These are phyloP conservation scores for Melieria crassipennis DNA, from an alignment of 2,888 invertebrate genomes.

Conservation along the genomic window DNA sequence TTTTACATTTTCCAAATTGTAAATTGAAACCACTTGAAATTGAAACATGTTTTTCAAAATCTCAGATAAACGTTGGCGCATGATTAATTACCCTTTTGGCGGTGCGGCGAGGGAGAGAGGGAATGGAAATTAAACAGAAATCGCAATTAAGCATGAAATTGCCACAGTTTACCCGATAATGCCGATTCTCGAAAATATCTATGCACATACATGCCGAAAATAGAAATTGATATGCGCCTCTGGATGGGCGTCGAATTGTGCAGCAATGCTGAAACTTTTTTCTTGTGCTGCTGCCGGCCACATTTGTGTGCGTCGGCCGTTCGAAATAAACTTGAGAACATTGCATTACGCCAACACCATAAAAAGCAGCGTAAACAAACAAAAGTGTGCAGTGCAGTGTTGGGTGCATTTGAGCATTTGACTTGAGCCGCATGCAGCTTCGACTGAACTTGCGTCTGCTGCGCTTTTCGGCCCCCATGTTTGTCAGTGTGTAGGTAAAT, in stretches of 20 bases:
- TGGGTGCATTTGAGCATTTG: too few relatives aligned
- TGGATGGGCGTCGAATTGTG: neutral
- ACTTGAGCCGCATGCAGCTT: too few relatives aligned
- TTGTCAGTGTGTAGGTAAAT: neutral
- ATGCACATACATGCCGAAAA: neutral
- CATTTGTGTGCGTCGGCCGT: neutral
- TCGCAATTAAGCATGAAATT: constrained; percentile 18
- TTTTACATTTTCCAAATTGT: neutral
- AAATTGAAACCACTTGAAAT: constrained; percentile 29
- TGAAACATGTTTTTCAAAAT: constrained; percentile 2
- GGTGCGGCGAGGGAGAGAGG: neutral
- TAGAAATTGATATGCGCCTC: constrained; percentile 11
- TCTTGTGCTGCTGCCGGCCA: constrained; percentile 7
- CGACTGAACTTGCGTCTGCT: too few relatives aligned
- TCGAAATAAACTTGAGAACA: too few relatives aligned
- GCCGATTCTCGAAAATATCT: neutral
- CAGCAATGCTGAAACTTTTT: neutral
- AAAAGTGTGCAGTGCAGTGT: too few relatives aligned
- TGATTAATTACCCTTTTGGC: constrained; percentile 14
- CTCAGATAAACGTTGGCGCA: neutral
- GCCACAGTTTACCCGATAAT: constrained; percentile 10
- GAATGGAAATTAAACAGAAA: neutral
- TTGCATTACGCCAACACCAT: too few relatives aligned
- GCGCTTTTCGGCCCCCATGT: neutral
- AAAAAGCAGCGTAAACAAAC: too few relatives aligned